Conservation (phyloP, 2,113 vertebrate genomes). For the Dermatemys mawii region DNA sequence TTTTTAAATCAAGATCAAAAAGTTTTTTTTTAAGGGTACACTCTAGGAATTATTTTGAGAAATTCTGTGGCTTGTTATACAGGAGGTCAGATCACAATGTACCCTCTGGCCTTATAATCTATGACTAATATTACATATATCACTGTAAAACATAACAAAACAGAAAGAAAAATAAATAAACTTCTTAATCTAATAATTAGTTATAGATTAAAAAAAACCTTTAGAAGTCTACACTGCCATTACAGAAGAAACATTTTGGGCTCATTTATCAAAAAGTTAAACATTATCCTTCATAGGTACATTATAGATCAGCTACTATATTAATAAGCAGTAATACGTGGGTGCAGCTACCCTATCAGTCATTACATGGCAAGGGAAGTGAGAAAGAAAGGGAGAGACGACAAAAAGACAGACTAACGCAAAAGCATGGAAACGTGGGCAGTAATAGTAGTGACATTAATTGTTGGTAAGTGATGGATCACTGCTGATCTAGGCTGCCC, state of each 20-base stretch:
- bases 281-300: neutral
- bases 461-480: neutral
- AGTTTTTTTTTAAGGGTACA: neutral
- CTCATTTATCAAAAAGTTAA: neutral
- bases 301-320: neutral
- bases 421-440: neutral
- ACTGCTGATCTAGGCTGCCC: rapidly evolving
- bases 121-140: conserved; percentile 5
- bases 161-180: conserved; percentile 2
- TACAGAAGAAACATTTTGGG: neutral
- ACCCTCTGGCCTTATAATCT: neutral
- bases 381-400: neutral
- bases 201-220: conserved; percentile 49
- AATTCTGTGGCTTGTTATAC: neutral
- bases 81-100: neutral
- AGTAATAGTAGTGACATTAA: neutral
- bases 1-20: neutral
- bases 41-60: neutral
- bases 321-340: conserved; percentile 10
- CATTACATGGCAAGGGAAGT: neutral
- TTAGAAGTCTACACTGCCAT: neutral
- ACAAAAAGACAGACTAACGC: neutral
- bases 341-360: neutral
- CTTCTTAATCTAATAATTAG: conserved; percentile 22
- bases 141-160: neutral